These are phyloP conservation scores for Cylindroiulus punctatus DNA, from an alignment of 2,888 invertebrate species.

Conservation along the genomic window DNA sequence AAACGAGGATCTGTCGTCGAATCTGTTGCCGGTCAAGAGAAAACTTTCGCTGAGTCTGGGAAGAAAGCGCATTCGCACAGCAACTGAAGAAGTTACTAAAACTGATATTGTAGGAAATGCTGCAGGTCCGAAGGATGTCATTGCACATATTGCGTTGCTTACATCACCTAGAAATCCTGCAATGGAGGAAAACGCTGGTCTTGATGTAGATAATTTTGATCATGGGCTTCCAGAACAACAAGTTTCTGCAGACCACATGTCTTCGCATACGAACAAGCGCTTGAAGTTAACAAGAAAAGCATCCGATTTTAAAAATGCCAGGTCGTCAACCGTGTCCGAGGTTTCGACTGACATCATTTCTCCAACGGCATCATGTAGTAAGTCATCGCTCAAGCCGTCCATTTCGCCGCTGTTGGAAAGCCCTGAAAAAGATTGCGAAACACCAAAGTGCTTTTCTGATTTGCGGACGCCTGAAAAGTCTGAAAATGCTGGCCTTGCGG, in stretches of 20 bases:
- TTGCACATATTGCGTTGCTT: neutral
- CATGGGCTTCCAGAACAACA: neutral
- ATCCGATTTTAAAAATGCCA: neutral
- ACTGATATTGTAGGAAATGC: neutral
- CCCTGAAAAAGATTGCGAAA: neutral
- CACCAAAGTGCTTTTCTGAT: neutral
- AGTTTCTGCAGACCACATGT: neutral
- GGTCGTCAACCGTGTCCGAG: neutral
- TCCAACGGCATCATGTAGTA: neutral
- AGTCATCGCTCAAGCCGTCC: neutral
- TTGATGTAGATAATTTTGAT: neutral
- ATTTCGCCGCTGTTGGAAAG: neutral
- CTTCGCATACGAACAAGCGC: neutral
- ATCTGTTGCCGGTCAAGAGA: neutral
- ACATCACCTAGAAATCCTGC: neutral
- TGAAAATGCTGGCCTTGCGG: neutral
- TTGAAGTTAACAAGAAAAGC: neutral
- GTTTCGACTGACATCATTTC: neutral
- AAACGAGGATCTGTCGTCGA: neutral
- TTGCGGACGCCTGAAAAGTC: neutral
- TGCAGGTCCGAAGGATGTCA: neutral
- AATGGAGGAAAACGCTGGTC: neutral
- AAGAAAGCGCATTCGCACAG: neutral
- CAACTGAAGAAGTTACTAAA: neutral
- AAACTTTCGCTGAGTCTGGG: constrained; percentile 27